Base-by-base conservation (phyloP, 2,113 vertebrate species). In the Kobus ellipsiprymnus region DNA sequence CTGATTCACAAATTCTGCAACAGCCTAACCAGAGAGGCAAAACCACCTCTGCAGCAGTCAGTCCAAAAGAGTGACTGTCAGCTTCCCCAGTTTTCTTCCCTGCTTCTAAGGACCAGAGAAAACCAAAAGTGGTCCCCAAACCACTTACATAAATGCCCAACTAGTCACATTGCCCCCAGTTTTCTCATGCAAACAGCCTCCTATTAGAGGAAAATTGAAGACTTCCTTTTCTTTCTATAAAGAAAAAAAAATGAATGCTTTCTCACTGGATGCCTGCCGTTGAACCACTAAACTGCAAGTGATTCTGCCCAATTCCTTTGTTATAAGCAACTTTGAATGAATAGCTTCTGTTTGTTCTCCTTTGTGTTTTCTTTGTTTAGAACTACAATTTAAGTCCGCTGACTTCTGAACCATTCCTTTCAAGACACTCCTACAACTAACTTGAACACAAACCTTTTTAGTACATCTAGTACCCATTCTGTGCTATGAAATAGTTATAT, bases 191-290 rank as follows among this genome's bases (percentile, higher is more conserved):
- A 91, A 62, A 64, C 5, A 46, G 7, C 3, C 5, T 55, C 27
- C 13, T n/a, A 27, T 54, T 11, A 27, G 36, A 91, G 16, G 7
- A 89, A 33, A 90, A 17, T 23, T 90, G 80, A 93, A 84, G 13
- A 9, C 33, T 60, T 46, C 5, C 80, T 2, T 33, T 57, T 50
- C 36, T 40, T 36, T 57, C 3, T 54, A 30, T 48, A 19, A 36
- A 59, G 7, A 48, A 44, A 81, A 13, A 54, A 23, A 55, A 55
- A 55, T 13, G 29, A 62, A 23, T 7, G 0, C 5, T 57, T 92
- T 78, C 17, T 21, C 2, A 50, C 30, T 8, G 4, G 9, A 11
- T 40, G 0, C 17, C 19, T 89, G 23, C 5, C 2, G 0, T 10
- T 44, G 16, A 40, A 2, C 29, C 23, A n/a, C 40, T 83, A 7